These are phyloP conservation scores for Timema podura DNA, from an alignment of 2,888 invertebrate genomes.

Conservation along the genomic window DNA sequence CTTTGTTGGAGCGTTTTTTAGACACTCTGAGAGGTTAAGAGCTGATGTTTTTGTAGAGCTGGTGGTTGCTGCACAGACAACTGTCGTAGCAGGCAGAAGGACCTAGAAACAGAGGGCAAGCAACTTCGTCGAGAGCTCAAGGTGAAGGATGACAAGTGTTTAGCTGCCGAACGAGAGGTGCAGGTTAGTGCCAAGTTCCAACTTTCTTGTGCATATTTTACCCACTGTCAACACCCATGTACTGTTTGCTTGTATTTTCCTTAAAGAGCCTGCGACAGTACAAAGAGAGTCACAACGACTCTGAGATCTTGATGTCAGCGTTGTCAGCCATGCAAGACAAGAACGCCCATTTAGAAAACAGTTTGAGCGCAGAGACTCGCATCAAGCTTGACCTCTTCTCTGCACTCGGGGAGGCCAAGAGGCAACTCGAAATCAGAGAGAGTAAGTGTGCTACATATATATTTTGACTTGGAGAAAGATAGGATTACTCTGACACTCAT, in stretches of 20 bases:
- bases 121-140: conserved; percentile 60
- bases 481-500: not conserved
- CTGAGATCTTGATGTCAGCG: conserved; percentile 75
- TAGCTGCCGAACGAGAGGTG: conserved; percentile 55
- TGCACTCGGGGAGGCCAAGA: conserved; percentile 91
- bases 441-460: conserved; percentile 53
- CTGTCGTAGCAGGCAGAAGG: conserved; percentile 58
- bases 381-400: conserved; percentile 97
- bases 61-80: conserved; percentile 65
- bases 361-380: conserved; percentile 92
- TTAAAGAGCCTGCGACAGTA: conserved; percentile 53
- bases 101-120: conserved; percentile 63
- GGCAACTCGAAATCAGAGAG: conserved; percentile 81
- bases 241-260: too few relatives aligned
- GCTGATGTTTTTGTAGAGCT: conserved; percentile 42
- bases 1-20: too few relatives aligned
- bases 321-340: conserved; percentile 83
- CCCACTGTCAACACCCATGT: not conserved
- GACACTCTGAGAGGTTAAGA: too few relatives aligned
- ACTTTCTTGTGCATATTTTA: not conserved
- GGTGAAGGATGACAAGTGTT: conserved; percentile 59
- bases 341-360: conserved; percentile 86
- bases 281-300: conserved; percentile 60
- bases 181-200: conserved; percentile 40
- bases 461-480: not conserved